Evolutionary conservation across 2,113 vertebrate species (phyloP).

Genomic region (Hiodon alosoides): DNA sequence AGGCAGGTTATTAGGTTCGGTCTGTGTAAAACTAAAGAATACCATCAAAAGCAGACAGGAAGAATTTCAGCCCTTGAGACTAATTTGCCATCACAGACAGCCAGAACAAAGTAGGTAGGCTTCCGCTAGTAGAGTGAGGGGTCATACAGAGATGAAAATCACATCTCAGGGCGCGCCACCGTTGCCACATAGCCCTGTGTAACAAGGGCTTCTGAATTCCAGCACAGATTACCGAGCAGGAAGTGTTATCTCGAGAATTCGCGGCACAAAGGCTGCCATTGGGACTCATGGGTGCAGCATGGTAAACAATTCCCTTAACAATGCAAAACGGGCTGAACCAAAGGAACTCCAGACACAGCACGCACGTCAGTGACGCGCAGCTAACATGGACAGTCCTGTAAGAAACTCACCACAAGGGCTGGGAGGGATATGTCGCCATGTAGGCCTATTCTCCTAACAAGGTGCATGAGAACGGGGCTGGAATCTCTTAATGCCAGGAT

Average conservation of each 20-base stretch:
- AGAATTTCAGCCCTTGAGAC: no score
- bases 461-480: slow-evolving; percentile 39
- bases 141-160: no score
- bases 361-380: slow-evolving; percentile 60
- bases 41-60: no score
- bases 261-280: background rate
- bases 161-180: no score
- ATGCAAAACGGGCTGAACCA: slow-evolving; percentile 43
- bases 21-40: no score
- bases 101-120: no score
- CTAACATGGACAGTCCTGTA: slow-evolving; percentile 46
- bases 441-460: slow-evolving; percentile 12
- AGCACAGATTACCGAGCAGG: background rate
- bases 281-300: background rate
- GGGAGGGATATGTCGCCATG: background rate
- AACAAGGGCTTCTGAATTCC: background rate
- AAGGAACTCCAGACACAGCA: slow-evolving; percentile 55
- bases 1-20: no score
- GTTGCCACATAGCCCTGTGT: background rate
- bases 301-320: slow-evolving; percentile 38
- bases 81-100: no score
- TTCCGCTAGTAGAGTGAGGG: no score
- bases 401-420: slow-evolving; percentile 22
- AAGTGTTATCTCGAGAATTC: background rate
- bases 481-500: slow-evolving; percentile 61